Evolutionary conservation across 2,797 vertebrate species (phyloP), one percentile per base, ranked within the genome.

Genomic region (Alca torda): DNA sequence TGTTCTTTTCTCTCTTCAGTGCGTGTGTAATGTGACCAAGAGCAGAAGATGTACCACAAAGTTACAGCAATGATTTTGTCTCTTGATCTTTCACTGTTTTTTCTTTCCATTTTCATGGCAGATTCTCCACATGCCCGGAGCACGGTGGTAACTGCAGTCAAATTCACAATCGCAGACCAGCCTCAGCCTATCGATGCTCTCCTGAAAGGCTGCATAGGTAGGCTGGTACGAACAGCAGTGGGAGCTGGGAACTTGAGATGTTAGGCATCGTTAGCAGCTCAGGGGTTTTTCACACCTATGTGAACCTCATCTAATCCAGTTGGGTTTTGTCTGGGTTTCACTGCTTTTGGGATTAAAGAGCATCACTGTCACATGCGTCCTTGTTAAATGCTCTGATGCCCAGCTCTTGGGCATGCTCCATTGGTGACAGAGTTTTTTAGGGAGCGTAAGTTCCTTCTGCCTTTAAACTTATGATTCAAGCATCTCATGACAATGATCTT

Each of bases 151-250:
- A 99, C 99, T 2, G 99, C 99, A 0, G 91, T 99, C 84, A 99
- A 99, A 96, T 99, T 99, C 98, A 99, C 99, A 1, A 99, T 99
- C 6, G 97, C 98, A 8, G 99, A 99, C 96, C 99, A 99, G 43
- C 99, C 99, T 5, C 98, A 99, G 90, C 98, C 99, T 8, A 96
- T 99, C 0, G 99, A 99, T 39, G 67, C 98, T 15, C 98, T 99
- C 75, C 98, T 99, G 37, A 99, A 98, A 95, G 98, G 97, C 94
- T 99, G 98, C 95, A 98, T 99, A n/a, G 99, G 99, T 99, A 97
- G 97, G 97, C 33, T 48, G 16, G 7, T 26, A 10, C 50, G 20
- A 41, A 21, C n/a, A 51, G 26, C 31, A 4, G 1, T 3, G 16
- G 31, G 48, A 43, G 46, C 63, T 54, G 45, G 41, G 11, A 46